phyloP scores from a whole-genome alignment of 2,797 vertebrate genomes.

The Craterocephalus amniculus region DNA sequence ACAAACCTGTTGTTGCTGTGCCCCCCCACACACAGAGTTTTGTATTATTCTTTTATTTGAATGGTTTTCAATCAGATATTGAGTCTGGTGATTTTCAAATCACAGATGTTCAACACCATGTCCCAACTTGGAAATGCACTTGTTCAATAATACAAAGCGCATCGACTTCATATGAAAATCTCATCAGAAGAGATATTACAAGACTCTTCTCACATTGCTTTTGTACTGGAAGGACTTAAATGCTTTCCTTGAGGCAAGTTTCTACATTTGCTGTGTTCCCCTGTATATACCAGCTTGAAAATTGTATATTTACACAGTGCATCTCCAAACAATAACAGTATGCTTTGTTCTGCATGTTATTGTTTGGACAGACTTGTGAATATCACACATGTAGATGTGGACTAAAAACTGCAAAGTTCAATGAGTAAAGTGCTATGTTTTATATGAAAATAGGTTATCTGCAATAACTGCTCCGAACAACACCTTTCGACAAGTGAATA shows the following conservation, averaged over 20 bases:
- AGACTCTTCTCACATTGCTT: conserved; percentile 12
- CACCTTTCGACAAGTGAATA: conserved; percentile 21
- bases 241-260: conserved; percentile 55
- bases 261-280: conserved; percentile 49
- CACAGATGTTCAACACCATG: not conserved
- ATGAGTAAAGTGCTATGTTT: conserved; percentile 29
- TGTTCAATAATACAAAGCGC: not conserved
- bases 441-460: conserved; percentile 37
- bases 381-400: conserved; percentile 29
- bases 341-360: conserved; percentile 37
- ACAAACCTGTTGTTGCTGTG: too few species aligned
- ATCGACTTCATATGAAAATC: conserved; percentile 35
- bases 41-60: not conserved
- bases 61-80: not conserved
- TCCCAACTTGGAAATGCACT: too few species aligned
- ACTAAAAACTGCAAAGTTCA: conserved; percentile 26
- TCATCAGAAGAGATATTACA: not conserved
- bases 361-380: conserved; percentile 31
- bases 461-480: conserved; percentile 27
- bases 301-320: conserved; percentile 44
- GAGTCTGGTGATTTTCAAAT: conserved; percentile 17
- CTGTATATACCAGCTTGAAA: conserved; percentile 47
- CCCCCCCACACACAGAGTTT: too few species aligned
- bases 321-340: conserved; percentile 46
- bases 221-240: conserved; percentile 33